Evolutionary conservation across 2,888 invertebrate genomes (phyloP), one percentile per base, ranked within the genome.

Genomic region (Lithosia quadra): DNA sequence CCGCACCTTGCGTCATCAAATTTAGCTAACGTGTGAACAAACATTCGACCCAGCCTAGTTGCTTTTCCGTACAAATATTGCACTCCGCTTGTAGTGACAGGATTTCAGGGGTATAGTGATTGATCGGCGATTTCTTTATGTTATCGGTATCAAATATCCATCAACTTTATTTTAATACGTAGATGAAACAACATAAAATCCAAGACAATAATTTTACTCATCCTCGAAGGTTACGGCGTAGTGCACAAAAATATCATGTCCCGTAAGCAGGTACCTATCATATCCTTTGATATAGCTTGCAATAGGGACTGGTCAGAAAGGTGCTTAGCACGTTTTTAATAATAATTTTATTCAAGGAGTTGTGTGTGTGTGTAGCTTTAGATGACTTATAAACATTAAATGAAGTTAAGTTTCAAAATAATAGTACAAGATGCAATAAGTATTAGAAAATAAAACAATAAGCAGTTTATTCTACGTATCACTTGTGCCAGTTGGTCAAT

Each of bases 1-100:
- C 91, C 92, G 86, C 93, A 86, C 92, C 94, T 88, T 92, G 88
- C 92, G 92, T 92, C 92, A 94, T 93, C 94, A 94, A 94, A 94
- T 94, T 94, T 94, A 91, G 93, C 92, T 94, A 94, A 94, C 93
- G 89, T 91, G 89, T 92, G 86, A 86, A 91, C 92, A 93, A 92
- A 94, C 92, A 93, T 87, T 88, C 85, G 90, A 91, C 93, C 93
- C 87, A 89, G 90, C 90, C 90, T 91, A 84, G 90, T 88, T 86
- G 89, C 88, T 88, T 91, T 90, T 91, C 88, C 90, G 87, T 79
- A 82, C 91, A 92, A 91, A 92, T 90, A 92, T 90, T 90, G 88
- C 90, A 90, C 79, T 89, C 84, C 79, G 83, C 74, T 80, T 80
- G 78, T 82, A 76, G 77, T 75, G 76, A 80, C 77, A 81, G 74